Conservation (phyloP, 2,113 vertebrate species). For the Urocolius indicus region DNA sequence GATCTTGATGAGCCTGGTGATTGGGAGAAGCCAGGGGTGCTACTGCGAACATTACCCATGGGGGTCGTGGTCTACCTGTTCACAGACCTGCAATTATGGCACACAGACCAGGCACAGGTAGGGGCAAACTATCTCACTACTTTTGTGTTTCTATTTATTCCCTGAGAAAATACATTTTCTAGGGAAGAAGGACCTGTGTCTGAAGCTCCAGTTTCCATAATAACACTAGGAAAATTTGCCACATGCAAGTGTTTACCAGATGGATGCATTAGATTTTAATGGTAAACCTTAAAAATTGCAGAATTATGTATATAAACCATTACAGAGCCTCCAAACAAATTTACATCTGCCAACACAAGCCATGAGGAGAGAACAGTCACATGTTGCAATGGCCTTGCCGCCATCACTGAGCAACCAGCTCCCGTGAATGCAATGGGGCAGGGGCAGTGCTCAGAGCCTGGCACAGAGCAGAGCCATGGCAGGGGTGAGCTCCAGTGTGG, state of each 20-base stretch:
- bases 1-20: slow-evolving; percentile 64
- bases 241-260: not conserved
- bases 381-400: rapidly evolving
- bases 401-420: not conserved
- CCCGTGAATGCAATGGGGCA: rapidly evolving
- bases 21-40: slow-evolving; percentile 74
- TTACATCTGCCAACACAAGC: rapidly evolving
- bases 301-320: not conserved
- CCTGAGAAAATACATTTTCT: not conserved
- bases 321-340: not conserved
- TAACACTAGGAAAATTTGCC: not conserved
- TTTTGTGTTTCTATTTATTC: not conserved
- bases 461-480: not conserved
- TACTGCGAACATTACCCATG: slow-evolving; percentile 89
- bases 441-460: not conserved
- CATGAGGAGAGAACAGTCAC: not conserved
- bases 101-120: slow-evolving; percentile 84
- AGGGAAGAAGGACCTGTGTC: rapidly evolving
- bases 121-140: not conserved
- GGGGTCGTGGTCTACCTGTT: slow-evolving; percentile 86
- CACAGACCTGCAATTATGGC: slow-evolving; percentile 86
- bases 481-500: rapidly evolving
- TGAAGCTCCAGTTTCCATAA: not conserved
- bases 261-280: not conserved
- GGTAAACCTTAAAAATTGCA: not conserved